Conservation (phyloP, 2,797 vertebrate species). For the Hybognathus amarus region DNA sequence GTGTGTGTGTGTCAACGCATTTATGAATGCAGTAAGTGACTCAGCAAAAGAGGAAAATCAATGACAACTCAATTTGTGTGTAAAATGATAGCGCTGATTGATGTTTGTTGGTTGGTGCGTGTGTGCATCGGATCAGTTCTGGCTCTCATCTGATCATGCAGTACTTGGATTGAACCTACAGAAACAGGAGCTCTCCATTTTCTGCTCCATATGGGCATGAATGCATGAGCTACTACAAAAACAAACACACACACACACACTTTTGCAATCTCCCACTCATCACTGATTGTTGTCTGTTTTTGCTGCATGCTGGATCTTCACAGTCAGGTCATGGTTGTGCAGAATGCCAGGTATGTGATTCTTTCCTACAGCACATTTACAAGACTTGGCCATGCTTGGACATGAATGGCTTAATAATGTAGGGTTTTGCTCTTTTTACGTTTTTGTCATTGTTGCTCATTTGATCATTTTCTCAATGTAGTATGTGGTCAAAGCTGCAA, state of each 20-base stretch:
- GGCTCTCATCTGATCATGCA: slow-evolving; percentile 47
- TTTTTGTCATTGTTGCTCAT: slow-evolving; percentile 13
- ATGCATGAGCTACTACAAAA: slow-evolving; percentile 62
- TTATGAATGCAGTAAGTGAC: slow-evolving; percentile 51
- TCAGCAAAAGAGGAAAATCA: slow-evolving; percentile 67
- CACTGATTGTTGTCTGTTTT: slow-evolving; percentile 82
- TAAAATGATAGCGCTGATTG: slow-evolving; percentile 64
- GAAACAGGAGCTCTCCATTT: slow-evolving; percentile 52
- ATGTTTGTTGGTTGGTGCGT: slow-evolving; percentile 48
- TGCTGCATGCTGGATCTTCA: slow-evolving; percentile 86
- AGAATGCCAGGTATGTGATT: slow-evolving; percentile 98
- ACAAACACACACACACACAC: slow-evolving; percentile 57
- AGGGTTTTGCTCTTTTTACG: slow-evolving; percentile 19
- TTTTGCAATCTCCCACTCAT: slow-evolving; percentile 68
- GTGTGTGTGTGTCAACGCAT: background rate
- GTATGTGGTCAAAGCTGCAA: slow-evolving; percentile 40
- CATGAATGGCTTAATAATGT: slow-evolving; percentile 51
- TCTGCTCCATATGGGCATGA: slow-evolving; percentile 57
- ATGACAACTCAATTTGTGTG: slow-evolving; percentile 67
- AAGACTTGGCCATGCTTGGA: slow-evolving; percentile 33
- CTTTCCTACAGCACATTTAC: slow-evolving; percentile 56
- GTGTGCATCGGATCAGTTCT: slow-evolving; percentile 34
- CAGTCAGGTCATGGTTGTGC: slow-evolving; percentile 99
- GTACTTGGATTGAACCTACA: slow-evolving; percentile 46
- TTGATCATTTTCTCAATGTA: slow-evolving; percentile 27